phyloP scores from a whole-genome alignment of 2,888 invertebrate species.

The Branchellion lobata region DNA sequence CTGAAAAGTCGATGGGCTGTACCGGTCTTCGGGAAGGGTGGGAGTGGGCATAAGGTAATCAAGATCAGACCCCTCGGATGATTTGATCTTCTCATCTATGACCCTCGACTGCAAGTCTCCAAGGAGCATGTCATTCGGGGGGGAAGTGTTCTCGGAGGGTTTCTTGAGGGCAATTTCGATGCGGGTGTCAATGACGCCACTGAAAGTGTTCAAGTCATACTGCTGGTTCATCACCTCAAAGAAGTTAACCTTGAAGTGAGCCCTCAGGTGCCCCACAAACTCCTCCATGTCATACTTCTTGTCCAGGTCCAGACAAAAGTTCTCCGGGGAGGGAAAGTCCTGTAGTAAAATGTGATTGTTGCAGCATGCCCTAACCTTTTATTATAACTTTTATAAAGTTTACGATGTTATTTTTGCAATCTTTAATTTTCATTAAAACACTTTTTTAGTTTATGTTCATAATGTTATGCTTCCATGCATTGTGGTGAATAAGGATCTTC shows the following conservation, averaged over 20 bases:
- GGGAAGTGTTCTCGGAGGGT: neutral
- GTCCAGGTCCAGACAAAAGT: constrained; percentile 38
- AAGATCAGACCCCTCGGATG: neutral
- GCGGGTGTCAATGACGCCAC: constrained; percentile 29
- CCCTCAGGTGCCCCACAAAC: constrained; percentile 19
- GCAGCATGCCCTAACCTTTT: no score
- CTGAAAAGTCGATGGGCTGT: neutral
- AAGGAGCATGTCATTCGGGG: neutral
- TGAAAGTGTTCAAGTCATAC: constrained; percentile 33
- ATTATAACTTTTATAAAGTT: no score
- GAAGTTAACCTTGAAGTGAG: constrained; percentile 28
- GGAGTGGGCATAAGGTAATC: neutral
- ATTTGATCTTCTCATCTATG: neutral
- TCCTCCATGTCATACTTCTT: constrained; percentile 33
- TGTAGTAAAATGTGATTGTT: no score
- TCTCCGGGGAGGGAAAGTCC: constrained; percentile 36
- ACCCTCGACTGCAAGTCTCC: no score
- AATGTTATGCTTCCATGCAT: no score
- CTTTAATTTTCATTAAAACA: no score
- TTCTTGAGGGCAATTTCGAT: constrained; percentile 22
- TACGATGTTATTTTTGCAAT: no score
- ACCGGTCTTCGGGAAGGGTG: neutral
- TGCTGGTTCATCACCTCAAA: constrained; percentile 42
- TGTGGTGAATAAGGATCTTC: no score
- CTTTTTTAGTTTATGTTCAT: no score